Base-by-base conservation (phyloP, 2,797 vertebrate genomes). In the Alca torda region DNA sequence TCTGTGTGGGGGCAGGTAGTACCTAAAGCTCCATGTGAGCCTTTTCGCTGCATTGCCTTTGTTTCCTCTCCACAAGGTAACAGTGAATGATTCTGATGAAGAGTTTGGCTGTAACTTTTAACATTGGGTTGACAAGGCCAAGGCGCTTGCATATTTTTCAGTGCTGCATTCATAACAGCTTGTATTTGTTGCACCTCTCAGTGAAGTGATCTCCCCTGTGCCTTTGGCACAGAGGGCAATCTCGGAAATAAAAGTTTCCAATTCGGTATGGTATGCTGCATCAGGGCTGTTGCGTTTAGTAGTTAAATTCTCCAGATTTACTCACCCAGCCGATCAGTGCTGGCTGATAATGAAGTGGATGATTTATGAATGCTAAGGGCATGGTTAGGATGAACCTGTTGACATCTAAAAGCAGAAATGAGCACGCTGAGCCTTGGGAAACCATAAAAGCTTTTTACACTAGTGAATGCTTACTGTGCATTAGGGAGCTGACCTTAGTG, bases 341-440 rank as follows among this genome's bases (percentile, higher is more conserved):
- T 68, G 41, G 53, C 76, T 89, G 80, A 45, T 96, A 93, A 87
- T 60, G 93, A 96, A 85, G 67, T 45, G 59, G 50, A 67, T 82
- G 75, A 89, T 91, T 89, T 92, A 76, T 0, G 4, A 85, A 79
- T 53, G 93, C 69, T 76, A 31, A 95, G 81, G 80, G 77, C 56
- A 59, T 51, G 1, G 41, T 81, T 85, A 11, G 79, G 88, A 56
- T 90, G 87, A 83, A 95, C 90, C 89, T 87, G 67, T 80, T 95
- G 92, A 86, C 89, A 83, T 89, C 75, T 79, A 41, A 95, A 96
- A 95, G 77, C 74, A 95, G 84, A 75, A 70, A 37, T 95, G 88
- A 84, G 46, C 59, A 21, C 0, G 6, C 2, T 76, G 69, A 91
- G 84, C 89, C 87, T 96, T 28, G 2, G 68, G 92, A 89, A 91